Conservation (phyloP, 2,113 vertebrate species). For the Vimba vimba region DNA sequence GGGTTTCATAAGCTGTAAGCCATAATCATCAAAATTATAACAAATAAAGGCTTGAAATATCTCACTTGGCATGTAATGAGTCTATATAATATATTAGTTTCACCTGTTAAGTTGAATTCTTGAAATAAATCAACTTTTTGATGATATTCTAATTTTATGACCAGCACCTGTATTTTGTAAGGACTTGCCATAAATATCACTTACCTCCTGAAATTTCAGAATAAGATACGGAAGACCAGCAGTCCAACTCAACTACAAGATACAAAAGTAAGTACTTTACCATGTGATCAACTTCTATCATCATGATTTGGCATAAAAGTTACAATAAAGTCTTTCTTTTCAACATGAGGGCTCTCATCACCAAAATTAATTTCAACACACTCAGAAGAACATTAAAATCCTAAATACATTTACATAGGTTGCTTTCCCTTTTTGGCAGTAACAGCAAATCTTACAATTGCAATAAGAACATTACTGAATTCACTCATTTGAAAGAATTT, state of each 20-base stretch:
- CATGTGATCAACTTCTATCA: neutral
- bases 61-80: no score
- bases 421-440: neutral
- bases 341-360: neutral
- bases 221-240: neutral
- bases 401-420: neutral
- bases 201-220: slow-evolving; percentile 26
- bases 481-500: no score
- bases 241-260: neutral
- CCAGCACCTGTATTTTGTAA: neutral
- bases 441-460: neutral
- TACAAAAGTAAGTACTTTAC: neutral
- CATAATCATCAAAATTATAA: no score
- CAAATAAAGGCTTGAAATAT: no score
- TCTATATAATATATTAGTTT: no score
- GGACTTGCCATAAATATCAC: neutral
- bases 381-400: neutral
- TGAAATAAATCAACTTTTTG: no score
- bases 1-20: no score
- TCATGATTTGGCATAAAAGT: neutral
- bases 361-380: neutral
- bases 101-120: no score
- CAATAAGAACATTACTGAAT: no score
- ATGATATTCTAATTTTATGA: no score
- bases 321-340: neutral